These are phyloP conservation scores for Chaetogeoica ovagalla DNA, from an alignment of 2,888 invertebrate genomes.

Conservation along the genomic window DNA sequence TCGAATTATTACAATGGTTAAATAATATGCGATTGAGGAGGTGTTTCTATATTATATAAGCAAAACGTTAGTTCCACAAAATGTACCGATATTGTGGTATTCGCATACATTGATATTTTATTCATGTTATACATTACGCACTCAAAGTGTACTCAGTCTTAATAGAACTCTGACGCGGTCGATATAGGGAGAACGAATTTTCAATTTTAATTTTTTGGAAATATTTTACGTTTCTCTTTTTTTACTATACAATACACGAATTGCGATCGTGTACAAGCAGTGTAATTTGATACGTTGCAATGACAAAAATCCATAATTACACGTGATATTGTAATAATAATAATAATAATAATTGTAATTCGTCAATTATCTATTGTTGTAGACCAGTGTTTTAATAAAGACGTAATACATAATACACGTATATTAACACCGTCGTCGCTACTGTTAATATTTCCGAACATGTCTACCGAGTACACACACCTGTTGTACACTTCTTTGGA, in stretches of 20 bases:
- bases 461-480: slow-evolving; percentile 21
- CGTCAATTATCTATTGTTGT: background rate
- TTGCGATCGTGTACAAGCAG: background rate
- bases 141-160: too few species aligned
- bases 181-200: background rate
- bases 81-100: too few species aligned
- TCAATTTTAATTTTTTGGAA: background rate
- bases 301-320: background rate
- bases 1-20: too few species aligned
- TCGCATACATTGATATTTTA: too few species aligned
- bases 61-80: too few species aligned
- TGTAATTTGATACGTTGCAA: background rate
- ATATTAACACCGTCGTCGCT: background rate
- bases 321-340: background rate
- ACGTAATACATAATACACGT: background rate
- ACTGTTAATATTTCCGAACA: slow-evolving; percentile 4
- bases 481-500: slow-evolving; percentile 9
- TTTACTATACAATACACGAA: background rate
- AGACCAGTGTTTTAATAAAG: background rate
- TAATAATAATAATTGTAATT: background rate
- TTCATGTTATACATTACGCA: too few species aligned
- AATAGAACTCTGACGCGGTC: too few species aligned
- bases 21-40: too few species aligned
- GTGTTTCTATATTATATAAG: too few species aligned
- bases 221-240: background rate